phyloP scores from a whole-genome alignment of 2,888 invertebrate genomes.

The Seladonia tumulorum region DNA sequence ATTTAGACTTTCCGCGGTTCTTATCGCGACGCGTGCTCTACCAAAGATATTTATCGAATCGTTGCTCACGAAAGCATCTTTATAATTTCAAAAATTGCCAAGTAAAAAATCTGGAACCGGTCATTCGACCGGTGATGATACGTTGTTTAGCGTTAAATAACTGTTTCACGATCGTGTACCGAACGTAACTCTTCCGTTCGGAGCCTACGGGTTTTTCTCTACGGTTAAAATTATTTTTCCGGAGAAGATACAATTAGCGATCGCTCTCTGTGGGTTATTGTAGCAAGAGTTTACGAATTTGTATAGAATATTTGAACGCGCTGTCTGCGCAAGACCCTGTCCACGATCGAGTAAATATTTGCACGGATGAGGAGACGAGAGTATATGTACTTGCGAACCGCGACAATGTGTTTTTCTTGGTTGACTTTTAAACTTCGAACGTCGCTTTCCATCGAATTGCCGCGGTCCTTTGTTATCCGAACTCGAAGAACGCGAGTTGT shows the following conservation, averaged over 20 bases:
- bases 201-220: neutral
- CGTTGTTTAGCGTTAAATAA: too few relatives aligned
- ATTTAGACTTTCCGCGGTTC: too few relatives aligned
- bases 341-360: slow-evolving; percentile 10
- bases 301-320: neutral
- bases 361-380: neutral
- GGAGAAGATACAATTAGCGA: neutral
- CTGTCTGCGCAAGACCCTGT: neutral
- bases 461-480: neutral
- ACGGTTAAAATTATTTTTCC: neutral
- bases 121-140: too few relatives aligned
- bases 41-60: too few relatives aligned
- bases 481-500: too few relatives aligned
- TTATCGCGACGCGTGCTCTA: too few relatives aligned
- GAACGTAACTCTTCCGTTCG: neutral
- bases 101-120: too few relatives aligned
- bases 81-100: too few relatives aligned
- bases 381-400: neutral
- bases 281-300: neutral
- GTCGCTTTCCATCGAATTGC: neutral
- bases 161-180: neutral
- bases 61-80: too few relatives aligned
- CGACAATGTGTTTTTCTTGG: neutral
- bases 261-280: neutral
- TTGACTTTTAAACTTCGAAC: neutral